Conservation (phyloP, 2,797 vertebrate genomes). For the Vireo griseus region DNA sequence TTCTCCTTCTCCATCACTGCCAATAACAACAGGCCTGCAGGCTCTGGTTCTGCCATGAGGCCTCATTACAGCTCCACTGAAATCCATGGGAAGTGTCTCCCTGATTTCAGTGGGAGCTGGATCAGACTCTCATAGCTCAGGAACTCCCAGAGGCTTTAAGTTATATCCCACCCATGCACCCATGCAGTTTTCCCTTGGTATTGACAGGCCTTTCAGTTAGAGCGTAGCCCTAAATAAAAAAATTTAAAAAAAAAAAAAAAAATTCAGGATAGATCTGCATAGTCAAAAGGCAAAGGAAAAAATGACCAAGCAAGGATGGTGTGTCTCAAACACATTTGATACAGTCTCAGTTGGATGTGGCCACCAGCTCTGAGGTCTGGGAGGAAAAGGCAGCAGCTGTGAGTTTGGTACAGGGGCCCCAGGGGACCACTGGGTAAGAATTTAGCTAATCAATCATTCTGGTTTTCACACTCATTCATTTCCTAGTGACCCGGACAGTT, state of each 20-base stretch:
- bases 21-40: conserved; percentile 13
- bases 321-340: neutral
- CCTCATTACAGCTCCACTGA: neutral
- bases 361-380: neutral
- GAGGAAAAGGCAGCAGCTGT: neutral
- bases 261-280: neutral
- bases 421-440: neutral
- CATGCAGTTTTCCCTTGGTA: neutral
- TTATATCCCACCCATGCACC: neutral
- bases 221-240: neutral
- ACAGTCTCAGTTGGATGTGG: neutral
- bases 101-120: neutral
- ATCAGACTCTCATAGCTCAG: neutral
- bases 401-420: neutral
- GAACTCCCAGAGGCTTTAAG: neutral
- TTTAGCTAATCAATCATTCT: neutral
- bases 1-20: neutral
- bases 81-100: neutral
- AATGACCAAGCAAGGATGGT: neutral
- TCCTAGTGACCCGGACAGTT: neutral
- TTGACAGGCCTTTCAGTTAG: neutral
- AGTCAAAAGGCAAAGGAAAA: neutral
- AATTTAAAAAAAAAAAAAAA: neutral
- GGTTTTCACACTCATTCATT: neutral
- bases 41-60: neutral